These are phyloP conservation scores for Sphinx pinastri DNA, from an alignment of 2,888 invertebrate species.

Conservation along the genomic window DNA sequence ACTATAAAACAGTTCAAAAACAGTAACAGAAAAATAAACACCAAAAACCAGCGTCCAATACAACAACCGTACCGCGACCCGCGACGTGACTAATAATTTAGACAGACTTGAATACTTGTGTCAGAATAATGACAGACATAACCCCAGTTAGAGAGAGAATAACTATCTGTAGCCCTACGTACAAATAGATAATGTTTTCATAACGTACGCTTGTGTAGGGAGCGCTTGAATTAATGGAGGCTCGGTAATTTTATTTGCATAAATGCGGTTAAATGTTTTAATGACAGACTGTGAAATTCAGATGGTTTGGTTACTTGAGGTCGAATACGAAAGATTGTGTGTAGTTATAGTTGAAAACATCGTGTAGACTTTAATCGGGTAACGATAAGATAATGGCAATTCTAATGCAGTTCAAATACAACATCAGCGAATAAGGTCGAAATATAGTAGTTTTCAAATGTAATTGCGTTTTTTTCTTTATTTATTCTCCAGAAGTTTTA, in stretches of 20 bases:
- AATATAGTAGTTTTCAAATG: no score
- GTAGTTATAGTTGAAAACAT: no score
- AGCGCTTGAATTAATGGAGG: background rate
- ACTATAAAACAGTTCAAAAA: background rate
- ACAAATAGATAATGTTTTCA: constrained; percentile 26
- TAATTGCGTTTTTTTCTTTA: no score
- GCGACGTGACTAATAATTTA: constrained; percentile 32
- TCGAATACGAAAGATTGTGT: no score
- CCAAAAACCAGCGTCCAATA: background rate
- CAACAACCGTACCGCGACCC: background rate
- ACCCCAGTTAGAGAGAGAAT: constrained; percentile 26
- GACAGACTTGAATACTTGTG: constrained; percentile 33
- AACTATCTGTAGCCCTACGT: constrained; percentile 18
- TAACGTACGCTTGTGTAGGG: background rate
- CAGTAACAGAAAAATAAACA: background rate
- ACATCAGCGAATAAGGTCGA: no score
- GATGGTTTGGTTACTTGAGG: no score
- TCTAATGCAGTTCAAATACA: no score
- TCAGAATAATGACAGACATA: constrained; percentile 32
- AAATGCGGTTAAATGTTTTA: background rate
- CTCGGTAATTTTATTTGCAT: constrained; percentile 17
- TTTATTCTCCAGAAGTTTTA: no score
- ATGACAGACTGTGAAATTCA: background rate
- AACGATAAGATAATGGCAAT: no score
- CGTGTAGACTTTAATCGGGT: no score